phyloP scores from a whole-genome alignment of 2,888 invertebrate genomes.

The Coelopa pilipes region DNA sequence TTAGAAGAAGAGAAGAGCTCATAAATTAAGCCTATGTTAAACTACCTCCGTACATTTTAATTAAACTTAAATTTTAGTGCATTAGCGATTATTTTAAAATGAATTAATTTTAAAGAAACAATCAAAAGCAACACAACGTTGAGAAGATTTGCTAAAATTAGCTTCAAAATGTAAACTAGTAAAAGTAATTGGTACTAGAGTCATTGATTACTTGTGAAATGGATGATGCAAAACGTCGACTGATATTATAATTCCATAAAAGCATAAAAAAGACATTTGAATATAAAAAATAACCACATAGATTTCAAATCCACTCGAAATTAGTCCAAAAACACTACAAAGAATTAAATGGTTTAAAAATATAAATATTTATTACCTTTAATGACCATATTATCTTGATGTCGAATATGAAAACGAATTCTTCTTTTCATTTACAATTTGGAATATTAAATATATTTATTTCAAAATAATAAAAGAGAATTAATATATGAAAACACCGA shows the following conservation, averaged over 20 bases:
- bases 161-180: slow-evolving; percentile 20
- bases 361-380: slow-evolving; percentile 7
- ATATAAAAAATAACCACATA: slow-evolving; percentile 39
- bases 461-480: slow-evolving; percentile 13
- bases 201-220: slow-evolving; percentile 28
- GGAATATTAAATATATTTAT: slow-evolving; percentile 16
- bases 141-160: slow-evolving; percentile 25
- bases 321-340: background rate
- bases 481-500: background rate
- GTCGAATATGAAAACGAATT: slow-evolving; percentile 16
- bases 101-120: slow-evolving; percentile 42
- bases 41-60: slow-evolving; percentile 54
- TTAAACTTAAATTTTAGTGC: slow-evolving; percentile 42
- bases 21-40: slow-evolving; percentile 53
- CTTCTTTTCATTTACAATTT: slow-evolving; percentile 9
- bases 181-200: slow-evolving; percentile 25
- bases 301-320: slow-evolving; percentile 28
- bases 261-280: slow-evolving; percentile 46
- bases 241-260: slow-evolving; percentile 60
- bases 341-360: background rate
- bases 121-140: slow-evolving; percentile 29
- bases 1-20: background rate
- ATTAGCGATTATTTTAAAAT: slow-evolving; percentile 44
- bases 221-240: slow-evolving; percentile 56
- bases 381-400: slow-evolving; percentile 16